Base-by-base conservation (phyloP, 2,888 invertebrate genomes). In the Homarus gammarus region DNA sequence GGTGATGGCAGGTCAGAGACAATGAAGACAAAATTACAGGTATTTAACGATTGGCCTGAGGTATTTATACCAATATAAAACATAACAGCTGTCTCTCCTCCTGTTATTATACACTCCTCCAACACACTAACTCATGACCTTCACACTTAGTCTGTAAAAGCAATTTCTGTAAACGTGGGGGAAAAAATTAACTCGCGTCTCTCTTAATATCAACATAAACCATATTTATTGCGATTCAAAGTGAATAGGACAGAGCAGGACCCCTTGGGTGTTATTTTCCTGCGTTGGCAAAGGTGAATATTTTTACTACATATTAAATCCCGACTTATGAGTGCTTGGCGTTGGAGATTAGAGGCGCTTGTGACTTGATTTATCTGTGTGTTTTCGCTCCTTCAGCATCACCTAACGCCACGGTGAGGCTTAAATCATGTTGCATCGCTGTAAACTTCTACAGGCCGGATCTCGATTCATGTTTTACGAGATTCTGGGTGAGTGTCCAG, bases 21-120 rank as follows among this genome's bases (percentile, higher is more conserved):
- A 64, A 64, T 64, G 64, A 64, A 64, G 22, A 64, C 64, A n/a
- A 64, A 27, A 64, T 64, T 64, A 64, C 64, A 64, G 3, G n/a
- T 22, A 64, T 64, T 64, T 64, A 64, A 64, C n/a, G 6, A 27
- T 64, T 64, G 27, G 5, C 27, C 27, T 27, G 64, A 27, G 27
- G 27, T 64, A 3, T 64, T 64, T 27, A 64, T 27, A 6, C 27
- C 27, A 1, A 27, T n/a, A 27, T 27, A 27, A 64, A 27, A n/a
- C 27, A 10, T 1, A n/a, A 2, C 8, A 64, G 18, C 64, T 64
- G 64, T 27, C 64, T 10, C 27, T 5, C 64, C 64, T 64, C 64
- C 6, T 64, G 64, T 64, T 64, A 64, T 64, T 64, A 64, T 27
- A 22, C 27, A 1, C 64, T 27, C 64, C n/a, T 3, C 27, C 27